A percentile compares a stretch with the other conserved stretches of the same genome.
phyloP scores from a whole-genome alignment of 2,888 invertebrate species.

The Octodonta nipae region DNA sequence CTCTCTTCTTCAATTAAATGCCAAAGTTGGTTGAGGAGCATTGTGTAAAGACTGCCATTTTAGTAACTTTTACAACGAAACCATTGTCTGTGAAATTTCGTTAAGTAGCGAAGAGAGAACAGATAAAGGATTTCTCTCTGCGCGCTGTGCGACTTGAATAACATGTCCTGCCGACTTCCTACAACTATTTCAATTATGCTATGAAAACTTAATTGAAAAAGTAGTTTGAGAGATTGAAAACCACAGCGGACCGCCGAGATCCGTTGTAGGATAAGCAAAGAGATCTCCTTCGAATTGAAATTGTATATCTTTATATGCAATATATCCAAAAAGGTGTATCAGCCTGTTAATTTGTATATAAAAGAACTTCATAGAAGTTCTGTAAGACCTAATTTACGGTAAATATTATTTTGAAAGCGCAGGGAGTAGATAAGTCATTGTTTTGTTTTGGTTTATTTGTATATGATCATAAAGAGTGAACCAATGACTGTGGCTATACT shows the following conservation, averaged over 20 bases:
- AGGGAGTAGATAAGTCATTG: too few species aligned
- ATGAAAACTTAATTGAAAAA: conserved; percentile 18
- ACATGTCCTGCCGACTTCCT: conserved; percentile 13
- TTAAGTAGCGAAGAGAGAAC: conserved; percentile 21
- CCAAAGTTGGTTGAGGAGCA: conserved; percentile 21
- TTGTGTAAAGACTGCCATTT: conserved; percentile 20
- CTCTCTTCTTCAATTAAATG: conserved; percentile 29
- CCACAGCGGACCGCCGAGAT: background rate
- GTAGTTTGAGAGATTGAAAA: conserved; percentile 7
- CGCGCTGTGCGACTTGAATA: conserved; percentile 4
- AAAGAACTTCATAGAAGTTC: too few species aligned
- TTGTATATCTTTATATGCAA: too few species aligned
- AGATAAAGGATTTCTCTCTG: conserved; percentile 18
- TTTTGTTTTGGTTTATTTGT: too few species aligned
- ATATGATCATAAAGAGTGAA: too few species aligned
- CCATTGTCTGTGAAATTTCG: conserved; percentile 23
- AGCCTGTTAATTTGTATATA: too few species aligned
- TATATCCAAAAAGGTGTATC: too few species aligned
- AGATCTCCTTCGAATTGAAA: too few species aligned
- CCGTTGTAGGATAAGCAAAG: too few species aligned
- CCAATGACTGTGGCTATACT: too few species aligned
- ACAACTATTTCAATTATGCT: conserved; percentile 22
- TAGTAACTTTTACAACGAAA: conserved; percentile 23
- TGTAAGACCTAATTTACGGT: too few species aligned
- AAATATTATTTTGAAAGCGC: too few species aligned